These are phyloP conservation scores for Heteropelma amictum DNA, from an alignment of 2,888 invertebrate genomes.

Conservation along the genomic window DNA sequence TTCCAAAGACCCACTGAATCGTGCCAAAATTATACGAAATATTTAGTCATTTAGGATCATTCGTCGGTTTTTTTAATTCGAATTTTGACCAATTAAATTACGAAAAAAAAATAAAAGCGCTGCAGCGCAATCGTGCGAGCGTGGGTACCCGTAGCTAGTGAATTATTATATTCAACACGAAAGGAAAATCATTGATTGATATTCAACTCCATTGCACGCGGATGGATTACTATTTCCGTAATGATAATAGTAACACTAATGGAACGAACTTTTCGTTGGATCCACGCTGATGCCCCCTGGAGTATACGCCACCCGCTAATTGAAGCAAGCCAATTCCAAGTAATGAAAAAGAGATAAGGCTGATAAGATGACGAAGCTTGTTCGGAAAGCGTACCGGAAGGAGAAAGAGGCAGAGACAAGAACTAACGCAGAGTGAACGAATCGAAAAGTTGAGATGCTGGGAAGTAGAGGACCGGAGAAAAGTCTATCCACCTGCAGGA, in stretches of 20 bases:
- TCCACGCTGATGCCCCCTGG: slow-evolving; percentile 4
- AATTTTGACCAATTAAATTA: too few relatives aligned
- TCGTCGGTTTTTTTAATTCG: too few relatives aligned
- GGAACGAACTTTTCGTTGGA: slow-evolving; percentile 31
- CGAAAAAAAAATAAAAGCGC: too few relatives aligned
- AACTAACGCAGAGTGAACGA: not conserved
- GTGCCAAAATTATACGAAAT: too few relatives aligned
- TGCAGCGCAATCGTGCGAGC: too few relatives aligned
- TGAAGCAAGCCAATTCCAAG: slow-evolving; percentile 37
- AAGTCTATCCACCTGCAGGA: slow-evolving; percentile 41
- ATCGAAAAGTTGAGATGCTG: slow-evolving; percentile 40
- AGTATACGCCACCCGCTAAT: slow-evolving; percentile 33
- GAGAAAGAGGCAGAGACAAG: not conserved
- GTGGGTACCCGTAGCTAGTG: too few relatives aligned
- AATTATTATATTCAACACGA: too few relatives aligned
- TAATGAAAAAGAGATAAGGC: slow-evolving; percentile 52
- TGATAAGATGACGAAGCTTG: slow-evolving; percentile 41
- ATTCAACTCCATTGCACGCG: too few relatives aligned
- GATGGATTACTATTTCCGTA: too few relatives aligned
- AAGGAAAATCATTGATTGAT: too few relatives aligned
- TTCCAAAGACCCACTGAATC: too few relatives aligned
- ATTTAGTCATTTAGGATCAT: too few relatives aligned
- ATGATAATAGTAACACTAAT: slow-evolving; percentile 1
- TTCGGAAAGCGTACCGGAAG: not conserved
- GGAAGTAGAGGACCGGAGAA: not conserved